Evolutionary conservation across 2,888 invertebrate genomes (phyloP).

Genomic region (Eurytoma adleriae): DNA sequence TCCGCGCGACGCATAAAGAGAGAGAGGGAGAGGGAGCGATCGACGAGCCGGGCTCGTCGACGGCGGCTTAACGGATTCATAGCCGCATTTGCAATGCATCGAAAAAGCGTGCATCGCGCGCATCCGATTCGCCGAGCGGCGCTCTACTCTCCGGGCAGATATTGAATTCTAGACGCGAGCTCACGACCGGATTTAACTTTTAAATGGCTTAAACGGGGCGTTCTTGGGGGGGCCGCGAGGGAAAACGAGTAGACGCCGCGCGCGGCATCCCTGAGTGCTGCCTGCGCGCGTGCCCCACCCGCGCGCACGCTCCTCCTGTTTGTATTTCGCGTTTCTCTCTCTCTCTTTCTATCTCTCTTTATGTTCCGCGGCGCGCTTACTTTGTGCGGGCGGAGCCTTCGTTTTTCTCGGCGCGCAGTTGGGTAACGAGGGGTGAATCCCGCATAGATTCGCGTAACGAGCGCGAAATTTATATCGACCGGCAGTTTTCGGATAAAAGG

Average conservation of each 20-base stretch:
- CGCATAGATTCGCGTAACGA: too few species aligned
- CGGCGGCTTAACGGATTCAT: constrained; percentile 62
- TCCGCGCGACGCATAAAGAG: not conserved
- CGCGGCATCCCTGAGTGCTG: not conserved
- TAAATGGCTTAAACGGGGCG: constrained; percentile 61
- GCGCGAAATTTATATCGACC: too few species aligned
- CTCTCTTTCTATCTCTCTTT: not conserved
- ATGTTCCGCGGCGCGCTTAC: not conserved
- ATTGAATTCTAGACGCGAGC: constrained; percentile 59
- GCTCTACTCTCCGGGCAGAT: constrained; percentile 57
- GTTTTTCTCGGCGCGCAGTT: too few species aligned
- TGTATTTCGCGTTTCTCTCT: not conserved
- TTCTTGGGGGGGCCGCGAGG: constrained; percentile 14
- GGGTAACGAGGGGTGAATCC: too few species aligned
- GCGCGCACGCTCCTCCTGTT: not conserved
- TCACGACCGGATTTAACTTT: constrained; percentile 61
- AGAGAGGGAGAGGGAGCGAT: not conserved
- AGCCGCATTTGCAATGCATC: constrained; percentile 63
- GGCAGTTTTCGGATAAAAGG: too few species aligned
- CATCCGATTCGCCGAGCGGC: constrained; percentile 57
- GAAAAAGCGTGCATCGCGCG: constrained; percentile 61
- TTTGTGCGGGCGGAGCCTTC: too few species aligned
- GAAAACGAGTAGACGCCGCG: not conserved
- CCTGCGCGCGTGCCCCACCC: too few species aligned
- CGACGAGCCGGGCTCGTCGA: not conserved